Evolutionary conservation across 2,797 vertebrate genomes (phyloP), one percentile per base, ranked within the genome.

Genomic region (Bryconaethiops microstoma): DNA sequence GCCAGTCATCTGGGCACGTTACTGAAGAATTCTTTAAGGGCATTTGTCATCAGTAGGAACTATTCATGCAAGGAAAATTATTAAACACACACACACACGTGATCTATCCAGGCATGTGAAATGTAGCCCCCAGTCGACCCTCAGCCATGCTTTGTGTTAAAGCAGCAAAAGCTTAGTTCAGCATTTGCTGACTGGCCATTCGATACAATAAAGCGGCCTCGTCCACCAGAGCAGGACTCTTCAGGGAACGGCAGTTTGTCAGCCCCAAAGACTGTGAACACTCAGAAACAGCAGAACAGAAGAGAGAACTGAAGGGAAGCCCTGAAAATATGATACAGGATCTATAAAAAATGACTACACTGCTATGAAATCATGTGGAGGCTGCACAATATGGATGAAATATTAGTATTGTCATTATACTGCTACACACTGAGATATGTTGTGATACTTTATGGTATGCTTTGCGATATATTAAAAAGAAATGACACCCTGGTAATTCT

Each of bases 101-200:
- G 21, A 9, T 42, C 45, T 76, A 14, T 68, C 40, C 19, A 29
- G 40, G 25, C 19, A 12, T 64, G 23, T 59, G 42, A 72, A 76
- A 59, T 35, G 29, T 29, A 16, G 67, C 25, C 40, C 29, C 40
- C 68, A 52, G 21, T 59, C 17, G 7, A 50, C 65, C 40, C 8
- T 62, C 55, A 35, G 23, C 25, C 23, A 9, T 63, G 65, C 52
- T 48, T 80, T 73, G 52, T 77, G 78, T 75, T 50, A 23, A 25
- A 76, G 67, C 67, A 73, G 76, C 72, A 81, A 64, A 79, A 25
- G 73, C 5, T 88, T 77, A 80, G 79, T 50, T 2, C 0, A 76
- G 82, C 71, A 83, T 85, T 78, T 86, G 85, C 82, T 84, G 85
- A 91, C 86, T 84, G 74, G 50, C 52, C 29, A 35, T 67, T 74